Evolutionary conservation across 2,888 invertebrate genomes (phyloP).

Genomic region (Chrysolina haemoptera): DNA sequence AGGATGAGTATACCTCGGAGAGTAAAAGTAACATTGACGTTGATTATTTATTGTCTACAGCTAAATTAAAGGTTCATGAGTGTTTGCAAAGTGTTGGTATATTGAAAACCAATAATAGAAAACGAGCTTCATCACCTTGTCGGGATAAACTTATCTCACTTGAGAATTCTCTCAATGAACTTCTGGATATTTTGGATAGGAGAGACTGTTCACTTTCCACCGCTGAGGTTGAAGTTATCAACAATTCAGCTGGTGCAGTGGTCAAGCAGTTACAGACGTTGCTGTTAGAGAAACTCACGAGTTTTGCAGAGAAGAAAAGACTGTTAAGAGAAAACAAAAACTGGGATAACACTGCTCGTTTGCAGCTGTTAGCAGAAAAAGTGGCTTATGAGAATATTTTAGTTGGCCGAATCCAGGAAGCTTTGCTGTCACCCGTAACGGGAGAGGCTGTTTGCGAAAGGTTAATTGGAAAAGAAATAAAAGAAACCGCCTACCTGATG

Average conservation of each 20-base stretch:
- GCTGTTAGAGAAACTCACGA: slow-evolving; percentile 78
- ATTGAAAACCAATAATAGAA: slow-evolving; percentile 76
- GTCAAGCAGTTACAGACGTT: slow-evolving; percentile 79
- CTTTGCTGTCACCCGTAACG: slow-evolving; percentile 69
- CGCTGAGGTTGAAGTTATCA: slow-evolving; percentile 73
- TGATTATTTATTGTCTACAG: slow-evolving; percentile 76
- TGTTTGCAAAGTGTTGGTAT: slow-evolving; percentile 78
- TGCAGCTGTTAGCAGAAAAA: slow-evolving; percentile 84
- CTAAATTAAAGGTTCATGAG: slow-evolving; percentile 79
- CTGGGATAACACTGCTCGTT: slow-evolving; percentile 78
- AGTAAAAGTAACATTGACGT: slow-evolving; percentile 68
- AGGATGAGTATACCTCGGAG: slow-evolving; percentile 67
- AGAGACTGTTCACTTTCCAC: slow-evolving; percentile 62
- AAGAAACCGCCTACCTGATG: slow-evolving; percentile 84
- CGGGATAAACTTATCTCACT: slow-evolving; percentile 78
- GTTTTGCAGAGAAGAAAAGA: slow-evolving; percentile 79
- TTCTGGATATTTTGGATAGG: slow-evolving; percentile 74
- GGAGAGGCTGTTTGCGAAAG: slow-evolving; percentile 73
- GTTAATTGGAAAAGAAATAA: slow-evolving; percentile 79
- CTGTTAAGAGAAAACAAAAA: slow-evolving; percentile 77
- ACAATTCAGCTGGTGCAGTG: slow-evolving; percentile 74
- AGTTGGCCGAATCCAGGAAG: slow-evolving; percentile 77
- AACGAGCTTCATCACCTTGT: slow-evolving; percentile 78
- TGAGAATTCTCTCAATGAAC: slow-evolving; percentile 77
- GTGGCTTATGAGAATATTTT: slow-evolving; percentile 84